Percentiles rank a stretch among this genome's conserved stretches.
phyloP scores from a whole-genome alignment of 2,888 invertebrate genomes.

The Tribolium freemani region DNA sequence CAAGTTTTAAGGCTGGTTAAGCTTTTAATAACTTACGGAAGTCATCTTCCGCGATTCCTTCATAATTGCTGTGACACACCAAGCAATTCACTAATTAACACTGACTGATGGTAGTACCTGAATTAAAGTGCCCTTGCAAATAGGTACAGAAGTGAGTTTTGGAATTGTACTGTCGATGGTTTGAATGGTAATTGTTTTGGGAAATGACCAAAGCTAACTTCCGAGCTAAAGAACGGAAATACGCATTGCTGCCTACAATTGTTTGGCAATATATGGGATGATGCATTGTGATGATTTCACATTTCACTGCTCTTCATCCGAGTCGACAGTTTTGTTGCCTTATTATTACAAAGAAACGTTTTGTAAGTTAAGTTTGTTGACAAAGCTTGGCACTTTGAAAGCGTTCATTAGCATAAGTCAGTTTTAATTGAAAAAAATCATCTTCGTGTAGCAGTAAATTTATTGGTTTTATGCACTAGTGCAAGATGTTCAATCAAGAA shows the following conservation, averaged over 20 bases:
- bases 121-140: constrained; percentile 29
- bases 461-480: constrained; percentile 23
- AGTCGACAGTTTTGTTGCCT: constrained; percentile 6
- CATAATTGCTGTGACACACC: constrained; percentile 43
- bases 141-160: constrained; percentile 28
- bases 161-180: not conserved
- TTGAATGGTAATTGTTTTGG: constrained; percentile 36
- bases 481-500: constrained; percentile 17
- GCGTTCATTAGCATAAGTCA: constrained; percentile 6
- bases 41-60: constrained; percentile 52
- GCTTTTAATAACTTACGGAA: constrained; percentile 49
- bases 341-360: not conserved
- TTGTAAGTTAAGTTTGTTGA: constrained; percentile 10
- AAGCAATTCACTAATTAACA: constrained; percentile 40
- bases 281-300: constrained; percentile 33
- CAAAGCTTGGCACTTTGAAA: not conserved
- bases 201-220: constrained; percentile 37
- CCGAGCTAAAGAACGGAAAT: constrained; percentile 39
- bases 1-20: constrained; percentile 18
- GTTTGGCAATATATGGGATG: constrained; percentile 41
- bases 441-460: constrained; percentile 16
- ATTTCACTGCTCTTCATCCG: constrained; percentile 10
- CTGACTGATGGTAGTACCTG: not conserved
- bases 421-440: constrained; percentile 11
- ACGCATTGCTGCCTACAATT: constrained; percentile 31